These are phyloP conservation scores for Dromas ardeola DNA, from an alignment of 2,113 vertebrate genomes.

Conservation along the genomic window DNA sequence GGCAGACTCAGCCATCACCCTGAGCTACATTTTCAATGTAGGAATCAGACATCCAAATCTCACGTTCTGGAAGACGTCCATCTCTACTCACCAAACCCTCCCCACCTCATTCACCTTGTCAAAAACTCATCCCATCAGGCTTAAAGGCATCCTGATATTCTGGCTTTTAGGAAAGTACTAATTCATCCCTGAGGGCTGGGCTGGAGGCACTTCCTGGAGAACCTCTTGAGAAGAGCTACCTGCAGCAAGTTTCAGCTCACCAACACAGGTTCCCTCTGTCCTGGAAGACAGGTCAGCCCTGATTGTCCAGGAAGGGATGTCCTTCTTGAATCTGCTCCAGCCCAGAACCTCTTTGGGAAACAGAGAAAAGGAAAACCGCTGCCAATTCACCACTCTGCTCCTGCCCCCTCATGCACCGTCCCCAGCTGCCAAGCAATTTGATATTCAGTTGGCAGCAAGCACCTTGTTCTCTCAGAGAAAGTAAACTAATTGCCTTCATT, in stretches of 20 bases:
- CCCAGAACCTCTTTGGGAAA: background rate
- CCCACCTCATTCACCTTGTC: background rate
- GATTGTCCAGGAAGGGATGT: background rate
- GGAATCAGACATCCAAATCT: background rate
- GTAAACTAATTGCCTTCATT: constrained; percentile 55
- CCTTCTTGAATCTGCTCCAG: background rate
- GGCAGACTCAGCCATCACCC: background rate
- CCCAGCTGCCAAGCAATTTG: constrained; percentile 31
- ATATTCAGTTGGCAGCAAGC: constrained; percentile 29
- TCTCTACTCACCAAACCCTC: background rate
- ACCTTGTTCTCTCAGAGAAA: constrained; percentile 40
- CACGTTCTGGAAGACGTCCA: background rate
- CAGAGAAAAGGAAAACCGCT: background rate
- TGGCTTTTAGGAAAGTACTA: background rate
- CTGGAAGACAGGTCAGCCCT: background rate
- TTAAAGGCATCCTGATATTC: background rate
- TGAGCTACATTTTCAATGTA: background rate
- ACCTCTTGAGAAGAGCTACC: background rate
- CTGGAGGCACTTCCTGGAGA: background rate
- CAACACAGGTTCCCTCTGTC: background rate
- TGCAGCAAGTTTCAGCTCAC: background rate
- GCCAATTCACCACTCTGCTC: constrained; percentile 17
- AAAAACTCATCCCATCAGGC: background rate
- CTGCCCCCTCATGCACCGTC: background rate
- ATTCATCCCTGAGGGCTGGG: background rate